Evolutionary conservation across 2,113 vertebrate species (phyloP).

Genomic region (Etia nguti): DNA sequence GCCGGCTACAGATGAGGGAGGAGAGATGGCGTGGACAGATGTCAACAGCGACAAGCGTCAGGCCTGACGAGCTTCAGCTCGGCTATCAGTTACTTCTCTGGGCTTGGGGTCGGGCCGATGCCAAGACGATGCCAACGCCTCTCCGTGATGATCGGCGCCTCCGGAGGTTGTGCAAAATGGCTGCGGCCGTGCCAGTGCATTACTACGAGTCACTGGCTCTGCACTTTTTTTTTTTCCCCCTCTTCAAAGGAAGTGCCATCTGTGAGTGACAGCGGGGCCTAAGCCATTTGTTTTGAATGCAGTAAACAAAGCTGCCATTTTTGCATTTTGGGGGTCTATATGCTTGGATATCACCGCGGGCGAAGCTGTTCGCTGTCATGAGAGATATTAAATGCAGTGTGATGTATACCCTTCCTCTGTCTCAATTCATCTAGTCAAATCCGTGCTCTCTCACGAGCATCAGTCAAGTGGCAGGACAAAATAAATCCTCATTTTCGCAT

Average conservation of each 20-base stretch:
- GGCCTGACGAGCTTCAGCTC: slow-evolving; percentile 75
- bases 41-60: slow-evolving; percentile 80
- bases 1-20: slow-evolving; percentile 63
- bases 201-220: slow-evolving; percentile 60
- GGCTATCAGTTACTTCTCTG: slow-evolving; percentile 80
- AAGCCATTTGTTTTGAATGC: slow-evolving; percentile 60
- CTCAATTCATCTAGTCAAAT: slow-evolving; percentile 42
- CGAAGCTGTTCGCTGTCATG: slow-evolving; percentile 49
- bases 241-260: slow-evolving; percentile 66
- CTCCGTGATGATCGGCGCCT: slow-evolving; percentile 65
- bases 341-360: slow-evolving; percentile 52
- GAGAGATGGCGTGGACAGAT: slow-evolving; percentile 76
- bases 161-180: slow-evolving; percentile 67
- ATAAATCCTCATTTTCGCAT: slow-evolving; percentile 63
- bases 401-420: slow-evolving; percentile 44
- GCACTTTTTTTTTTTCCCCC: slow-evolving; percentile 16
- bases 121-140: slow-evolving; percentile 69
- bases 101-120: slow-evolving; percentile 69
- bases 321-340: slow-evolving; percentile 39
- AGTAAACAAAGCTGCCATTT: slow-evolving; percentile 66
- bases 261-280: slow-evolving; percentile 70
- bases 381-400: slow-evolving; percentile 34
- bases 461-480: slow-evolving; percentile 29
- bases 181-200: slow-evolving; percentile 56
- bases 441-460: slow-evolving; percentile 28